Conservation (phyloP, 2,113 vertebrate species). For the Scopus umbretta region DNA sequence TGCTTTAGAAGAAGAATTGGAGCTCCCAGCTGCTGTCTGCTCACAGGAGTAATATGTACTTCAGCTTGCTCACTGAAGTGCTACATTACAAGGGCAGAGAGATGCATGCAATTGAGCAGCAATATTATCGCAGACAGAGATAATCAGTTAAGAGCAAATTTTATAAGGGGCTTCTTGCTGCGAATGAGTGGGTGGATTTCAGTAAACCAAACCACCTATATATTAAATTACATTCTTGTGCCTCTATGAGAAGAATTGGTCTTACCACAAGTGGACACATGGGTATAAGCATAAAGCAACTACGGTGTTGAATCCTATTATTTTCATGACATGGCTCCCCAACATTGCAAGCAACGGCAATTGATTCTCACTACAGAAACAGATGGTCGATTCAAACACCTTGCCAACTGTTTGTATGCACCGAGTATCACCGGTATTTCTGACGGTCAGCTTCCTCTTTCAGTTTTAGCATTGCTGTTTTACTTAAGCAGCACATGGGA, state of each 20-base stretch:
- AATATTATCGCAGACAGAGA: background rate
- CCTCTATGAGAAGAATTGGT: background rate
- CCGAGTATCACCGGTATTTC: background rate
- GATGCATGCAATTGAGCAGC: background rate
- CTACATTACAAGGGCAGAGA: slow-evolving; percentile 10
- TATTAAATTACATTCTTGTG: background rate
- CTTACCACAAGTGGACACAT: background rate
- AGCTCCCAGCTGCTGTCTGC: slow-evolving; percentile 5
- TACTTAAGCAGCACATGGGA: background rate
- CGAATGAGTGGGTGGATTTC: background rate
- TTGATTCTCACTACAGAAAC: background rate
- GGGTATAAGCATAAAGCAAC: background rate
- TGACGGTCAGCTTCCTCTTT: slow-evolving; percentile 25
- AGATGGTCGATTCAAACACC: slow-evolving; percentile 41
- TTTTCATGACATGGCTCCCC: background rate
- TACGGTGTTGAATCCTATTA: background rate
- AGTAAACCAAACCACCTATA: background rate
- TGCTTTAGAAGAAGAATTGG: slow-evolving; percentile 32
- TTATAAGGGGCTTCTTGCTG: background rate
- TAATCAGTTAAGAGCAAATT: background rate
- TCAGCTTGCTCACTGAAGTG: slow-evolving; percentile 37
- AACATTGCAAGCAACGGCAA: background rate
- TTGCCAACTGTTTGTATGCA: slow-evolving; percentile 24
- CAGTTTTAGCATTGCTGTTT: slow-evolving; percentile 9
- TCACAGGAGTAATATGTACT: slow-evolving; percentile 5